Percentiles rank a stretch among this genome's conserved stretches.
Conservation (phyloP, 2,113 vertebrate genomes). For the Mellivora capensis region DNA sequence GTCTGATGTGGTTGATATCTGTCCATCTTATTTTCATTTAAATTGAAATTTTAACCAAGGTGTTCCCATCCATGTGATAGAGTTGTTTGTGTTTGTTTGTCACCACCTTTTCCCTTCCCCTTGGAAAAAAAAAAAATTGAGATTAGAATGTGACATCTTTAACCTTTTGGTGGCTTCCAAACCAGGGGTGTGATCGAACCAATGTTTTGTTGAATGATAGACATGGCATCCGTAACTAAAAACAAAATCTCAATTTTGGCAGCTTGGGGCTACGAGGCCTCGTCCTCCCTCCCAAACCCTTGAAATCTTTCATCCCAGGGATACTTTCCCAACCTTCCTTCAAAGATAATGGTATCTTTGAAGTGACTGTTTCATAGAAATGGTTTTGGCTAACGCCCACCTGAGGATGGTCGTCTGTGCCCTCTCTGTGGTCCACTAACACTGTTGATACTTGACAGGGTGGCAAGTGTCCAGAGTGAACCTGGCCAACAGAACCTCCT, state of each 20-base stretch:
- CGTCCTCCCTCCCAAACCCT: constrained; percentile 74
- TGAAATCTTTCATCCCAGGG: constrained; percentile 70
- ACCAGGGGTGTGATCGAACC: constrained; percentile 73
- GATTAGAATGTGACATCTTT: constrained; percentile 67
- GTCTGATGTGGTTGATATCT: constrained; percentile 82
- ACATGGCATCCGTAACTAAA: constrained; percentile 76
- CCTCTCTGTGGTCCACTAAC: constrained; percentile 57
- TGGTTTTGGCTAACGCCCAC: constrained; percentile 71
- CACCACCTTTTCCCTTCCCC: constrained; percentile 41
- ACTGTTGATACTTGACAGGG: constrained; percentile 86
- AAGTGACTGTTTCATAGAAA: constrained; percentile 80
- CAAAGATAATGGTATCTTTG: constrained; percentile 85
- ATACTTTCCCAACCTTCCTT: constrained; percentile 77
- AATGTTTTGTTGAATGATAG: constrained; percentile 69
- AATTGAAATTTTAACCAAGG: constrained; percentile 68
- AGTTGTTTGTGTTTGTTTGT: constrained; percentile 66
- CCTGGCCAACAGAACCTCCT: constrained; percentile 97
- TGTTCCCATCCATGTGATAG: constrained; percentile 71
- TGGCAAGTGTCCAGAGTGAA: constrained; percentile 98
- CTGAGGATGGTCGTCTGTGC: background rate
- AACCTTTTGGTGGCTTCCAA: constrained; percentile 72
- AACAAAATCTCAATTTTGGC: constrained; percentile 81
- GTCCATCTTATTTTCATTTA: constrained; percentile 79
- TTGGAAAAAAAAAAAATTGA: constrained; percentile 67
- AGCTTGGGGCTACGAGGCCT: constrained; percentile 74